Evolutionary conservation across 2,888 invertebrate genomes (phyloP).

Genomic region (Tipula vernalis): DNA sequence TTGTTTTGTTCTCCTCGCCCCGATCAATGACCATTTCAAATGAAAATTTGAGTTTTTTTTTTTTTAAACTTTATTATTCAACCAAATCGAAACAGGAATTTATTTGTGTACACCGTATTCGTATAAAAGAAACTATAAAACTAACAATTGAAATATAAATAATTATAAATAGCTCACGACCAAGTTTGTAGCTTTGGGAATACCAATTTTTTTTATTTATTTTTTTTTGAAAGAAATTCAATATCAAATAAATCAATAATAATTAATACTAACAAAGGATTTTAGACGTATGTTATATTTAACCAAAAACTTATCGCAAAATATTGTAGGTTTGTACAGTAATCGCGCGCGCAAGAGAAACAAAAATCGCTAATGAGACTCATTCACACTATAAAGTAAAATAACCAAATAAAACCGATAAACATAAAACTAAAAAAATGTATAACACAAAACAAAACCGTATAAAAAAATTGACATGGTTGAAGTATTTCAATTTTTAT

Average conservation of each 20-base stretch:
- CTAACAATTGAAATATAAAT: background rate
- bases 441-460: background rate
- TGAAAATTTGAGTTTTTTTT: background rate
- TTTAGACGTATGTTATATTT: background rate
- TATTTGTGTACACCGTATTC: background rate
- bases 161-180: background rate
- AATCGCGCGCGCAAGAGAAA: background rate
- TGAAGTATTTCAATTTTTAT: background rate
- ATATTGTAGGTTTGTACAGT: background rate
- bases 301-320: background rate
- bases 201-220: too few species aligned
- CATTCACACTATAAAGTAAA: background rate
- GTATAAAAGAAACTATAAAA: background rate
- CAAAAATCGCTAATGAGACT: background rate
- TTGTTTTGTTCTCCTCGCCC: background rate
- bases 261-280: background rate
- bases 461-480: background rate
- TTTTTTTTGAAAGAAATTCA: background rate
- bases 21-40: background rate
- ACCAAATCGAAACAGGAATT: background rate
- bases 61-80: background rate
- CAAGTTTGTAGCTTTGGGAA: background rate
- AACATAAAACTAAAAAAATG: background rate
- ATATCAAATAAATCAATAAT: background rate
- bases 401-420: background rate